phyloP scores from a whole-genome alignment of 2,888 invertebrate species.

The Aelia acuminata region DNA sequence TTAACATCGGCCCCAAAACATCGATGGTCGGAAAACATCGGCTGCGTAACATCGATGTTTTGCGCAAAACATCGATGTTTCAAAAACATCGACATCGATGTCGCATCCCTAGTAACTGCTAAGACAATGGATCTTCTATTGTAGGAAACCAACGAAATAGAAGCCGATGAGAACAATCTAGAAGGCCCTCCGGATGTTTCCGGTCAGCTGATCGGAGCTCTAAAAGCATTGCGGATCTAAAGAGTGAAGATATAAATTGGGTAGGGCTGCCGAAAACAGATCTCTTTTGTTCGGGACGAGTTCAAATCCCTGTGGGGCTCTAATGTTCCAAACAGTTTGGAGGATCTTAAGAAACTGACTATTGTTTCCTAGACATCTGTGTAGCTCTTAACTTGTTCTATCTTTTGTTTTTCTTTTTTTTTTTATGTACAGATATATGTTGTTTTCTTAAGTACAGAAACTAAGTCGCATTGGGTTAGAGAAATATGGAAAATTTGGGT shows the following conservation, averaged over 20 bases:
- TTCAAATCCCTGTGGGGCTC: neutral
- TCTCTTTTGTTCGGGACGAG: neutral
- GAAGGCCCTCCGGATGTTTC: neutral
- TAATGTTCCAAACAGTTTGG: neutral
- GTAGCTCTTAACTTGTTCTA: neutral
- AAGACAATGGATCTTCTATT: neutral
- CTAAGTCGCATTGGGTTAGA: too few relatives aligned
- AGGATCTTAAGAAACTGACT: neutral
- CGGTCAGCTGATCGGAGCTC: neutral
- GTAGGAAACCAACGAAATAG: neutral
- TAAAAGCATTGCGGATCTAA: conserved; percentile 26
- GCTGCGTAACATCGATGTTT: too few relatives aligned
- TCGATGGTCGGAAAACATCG: too few relatives aligned
- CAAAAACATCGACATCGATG: neutral
- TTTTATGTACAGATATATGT: too few relatives aligned
- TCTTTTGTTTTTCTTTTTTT: neutral
- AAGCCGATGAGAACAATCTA: neutral
- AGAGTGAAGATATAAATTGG: neutral
- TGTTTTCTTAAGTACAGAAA: too few relatives aligned
- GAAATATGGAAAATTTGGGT: too few relatives aligned
- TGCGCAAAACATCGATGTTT: too few relatives aligned
- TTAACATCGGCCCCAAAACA: too few relatives aligned
- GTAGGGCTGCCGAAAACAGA: neutral
- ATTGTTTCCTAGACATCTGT: neutral
- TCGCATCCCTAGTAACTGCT: neutral